Base-by-base conservation (phyloP, 2,888 invertebrate genomes). In the Neuroscelio doddi region DNA sequence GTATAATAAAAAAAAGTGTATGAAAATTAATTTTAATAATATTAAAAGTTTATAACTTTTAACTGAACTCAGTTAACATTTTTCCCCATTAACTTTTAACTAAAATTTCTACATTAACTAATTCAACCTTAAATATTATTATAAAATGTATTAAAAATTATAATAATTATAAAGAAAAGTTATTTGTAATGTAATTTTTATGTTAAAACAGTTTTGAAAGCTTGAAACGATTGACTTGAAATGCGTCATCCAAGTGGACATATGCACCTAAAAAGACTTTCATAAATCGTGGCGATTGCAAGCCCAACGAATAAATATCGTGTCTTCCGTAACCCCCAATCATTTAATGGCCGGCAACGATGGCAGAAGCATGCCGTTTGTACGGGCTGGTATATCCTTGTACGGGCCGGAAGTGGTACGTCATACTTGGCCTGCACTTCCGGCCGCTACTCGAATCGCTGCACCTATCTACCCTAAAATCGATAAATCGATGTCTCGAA, bases 341-440 rank as follows among this genome's bases (percentile, higher is more conserved):
- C 69, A 58, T 69, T 69, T 66, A 69, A 66, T 62, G 66, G 69
- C 64, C 57, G 34, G 53, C 41, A 52, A 59, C 47, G 64, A 64
- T 36, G 61, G 59, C 62, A 51, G 42, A 41, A 56, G 53, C 53
- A 62, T 64, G 64, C 59, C 64, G 68, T 62, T 63, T 56, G 55
- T 65, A 51, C 69, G 38, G 44, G 55, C 38, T 50, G 53, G 61
- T 70, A 67, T 66, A 68, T 70, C 64, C 69, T 67, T 55, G 68
- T 46, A 52, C 68, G 52, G 55, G 32, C 69, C 77, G 81, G 80
- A 82, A 78, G 78, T 73, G 74, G 71, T 83, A 76, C 68, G 77
- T 83, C 79, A 80, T 76, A 76, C 69, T 70, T 73, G 71, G 71
- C 71, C 68, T 70, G 71, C 61, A 73, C 77, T 79, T 82, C 81